Base-by-base conservation (phyloP, 2,113 vertebrate species). In the Pseudorectes ferrugineus region DNA sequence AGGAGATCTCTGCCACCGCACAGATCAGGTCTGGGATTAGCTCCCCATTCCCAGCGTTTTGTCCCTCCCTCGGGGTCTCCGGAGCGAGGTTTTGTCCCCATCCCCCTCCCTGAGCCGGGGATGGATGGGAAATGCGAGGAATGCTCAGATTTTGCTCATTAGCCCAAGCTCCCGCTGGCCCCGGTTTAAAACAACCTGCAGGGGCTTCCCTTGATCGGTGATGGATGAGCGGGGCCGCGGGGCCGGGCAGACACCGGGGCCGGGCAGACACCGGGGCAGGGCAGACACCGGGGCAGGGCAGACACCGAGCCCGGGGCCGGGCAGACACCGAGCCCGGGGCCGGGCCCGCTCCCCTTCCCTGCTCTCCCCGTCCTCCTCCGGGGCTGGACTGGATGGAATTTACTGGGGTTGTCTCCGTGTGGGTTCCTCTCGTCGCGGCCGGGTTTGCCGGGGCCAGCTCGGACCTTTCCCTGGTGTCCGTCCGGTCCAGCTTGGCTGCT, bases 141-240 rank as follows among this genome's bases (percentile, higher is more conserved):
- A 96, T 97, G 96, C 94, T 97, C 86, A 33, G 96, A 96, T 97
- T 97, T 86, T 93, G 91, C 98, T 99, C 98, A 99, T 99, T 99
- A 99, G 98, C 95, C 98, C 85, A 97, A 96, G 97, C 98, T 98
- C 98, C 98, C 97, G 98, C 98, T 98, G 98, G 96, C 97, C 67
- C 68, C 20, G 91, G 91, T 85, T 97, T 97, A 71, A 92, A 97
- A 96, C 96, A 97, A 95, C 97, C 97, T 59, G 89, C 85, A 9
- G 97, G 97, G 97, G 94, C 95, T 91, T 33, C 96, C 97, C 98
- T 98, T 99, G 98, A 98, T 98, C 97, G 97, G 83, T 95, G 97
- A 97, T 97, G 96, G 97, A 97, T 95, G 97, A 98, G 98, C 82
- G 96, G 97, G 79, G 93, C 93, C 89, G 54, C 25, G 94, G 95